Conservation (phyloP, 2,113 vertebrate species). For the Vicugna pacos region DNA sequence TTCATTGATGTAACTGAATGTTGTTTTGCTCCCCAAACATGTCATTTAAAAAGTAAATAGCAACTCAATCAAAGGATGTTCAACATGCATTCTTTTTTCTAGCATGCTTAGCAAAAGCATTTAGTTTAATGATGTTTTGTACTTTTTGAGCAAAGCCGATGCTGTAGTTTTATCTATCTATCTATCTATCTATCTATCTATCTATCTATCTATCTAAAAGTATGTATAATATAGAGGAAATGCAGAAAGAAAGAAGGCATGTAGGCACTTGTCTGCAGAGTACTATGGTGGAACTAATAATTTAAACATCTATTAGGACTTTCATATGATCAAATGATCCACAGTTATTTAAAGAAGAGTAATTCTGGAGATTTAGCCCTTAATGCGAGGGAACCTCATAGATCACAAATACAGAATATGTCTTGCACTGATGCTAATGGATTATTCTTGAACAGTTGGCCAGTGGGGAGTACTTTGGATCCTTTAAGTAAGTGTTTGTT, state of each 20-base stretch:
- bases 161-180: background rate
- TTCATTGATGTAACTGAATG: background rate
- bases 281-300: background rate
- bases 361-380: background rate
- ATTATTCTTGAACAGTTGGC: slow-evolving; percentile 27
- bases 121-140: background rate
- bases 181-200: too few relatives aligned
- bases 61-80: background rate
- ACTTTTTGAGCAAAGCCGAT: background rate
- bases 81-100: background rate
- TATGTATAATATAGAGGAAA: background rate
- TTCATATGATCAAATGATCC: background rate
- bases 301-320: background rate
- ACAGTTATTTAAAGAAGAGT: background rate
- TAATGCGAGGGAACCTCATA: background rate
- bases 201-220: background rate
- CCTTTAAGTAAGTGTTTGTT: background rate
- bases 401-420: background rate
- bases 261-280: background rate
- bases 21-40: background rate
- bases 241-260: background rate
- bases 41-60: slow-evolving; percentile 45
- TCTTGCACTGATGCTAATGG: background rate
- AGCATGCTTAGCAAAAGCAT: background rate
- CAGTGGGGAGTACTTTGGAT: background rate